These are phyloP conservation scores for Halesus radiatus DNA, from an alignment of 1,140 invertebrate species.

Conservation along the genomic window DNA sequence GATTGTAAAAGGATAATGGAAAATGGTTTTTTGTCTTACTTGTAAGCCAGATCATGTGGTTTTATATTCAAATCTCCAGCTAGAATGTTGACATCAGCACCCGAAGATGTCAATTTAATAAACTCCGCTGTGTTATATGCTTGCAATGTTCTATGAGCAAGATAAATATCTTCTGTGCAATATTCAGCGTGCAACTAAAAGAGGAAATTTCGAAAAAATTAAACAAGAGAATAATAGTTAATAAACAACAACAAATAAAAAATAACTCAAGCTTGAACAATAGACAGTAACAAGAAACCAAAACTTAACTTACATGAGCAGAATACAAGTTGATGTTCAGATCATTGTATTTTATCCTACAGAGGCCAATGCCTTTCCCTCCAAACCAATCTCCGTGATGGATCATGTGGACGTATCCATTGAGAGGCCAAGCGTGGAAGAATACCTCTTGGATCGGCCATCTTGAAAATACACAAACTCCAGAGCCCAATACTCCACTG, in stretches of 20 bases:
- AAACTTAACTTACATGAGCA: conserved; percentile 84
- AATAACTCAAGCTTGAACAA: background rate
- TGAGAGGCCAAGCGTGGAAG: conserved; percentile 94
- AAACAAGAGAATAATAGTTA: too few relatives aligned
- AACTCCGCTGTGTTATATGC: conserved; percentile 96
- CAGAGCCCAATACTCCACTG: conserved; percentile 94
- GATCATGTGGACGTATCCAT: conserved; percentile 96
- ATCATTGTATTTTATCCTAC: conserved; percentile 78
- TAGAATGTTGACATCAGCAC: conserved; percentile 86
- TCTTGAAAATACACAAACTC: conserved; percentile 91
- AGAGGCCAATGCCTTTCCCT: conserved; percentile 96
- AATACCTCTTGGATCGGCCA: conserved; percentile 90
- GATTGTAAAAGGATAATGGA: background rate
- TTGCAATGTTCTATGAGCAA: conserved; percentile 91
- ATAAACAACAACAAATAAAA: too few relatives aligned
- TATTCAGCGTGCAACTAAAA: conserved; percentile 96
- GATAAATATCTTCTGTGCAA: conserved; percentile 88
- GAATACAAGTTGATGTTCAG: conserved; percentile 88
- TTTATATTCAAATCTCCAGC: conserved; percentile 95
- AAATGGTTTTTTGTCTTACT: conserved; percentile 59
- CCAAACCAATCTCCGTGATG: conserved; percentile 99
- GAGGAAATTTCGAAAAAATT: too few relatives aligned
- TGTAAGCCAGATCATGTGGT: conserved; percentile 88
- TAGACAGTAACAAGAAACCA: conserved; percentile 8
- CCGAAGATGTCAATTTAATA: conserved; percentile 84